Percentiles rank a stretch among this genome's conserved stretches.
Conservation (phyloP, 2,113 vertebrate species). For the Phyllopteryx taeniolatus region DNA sequence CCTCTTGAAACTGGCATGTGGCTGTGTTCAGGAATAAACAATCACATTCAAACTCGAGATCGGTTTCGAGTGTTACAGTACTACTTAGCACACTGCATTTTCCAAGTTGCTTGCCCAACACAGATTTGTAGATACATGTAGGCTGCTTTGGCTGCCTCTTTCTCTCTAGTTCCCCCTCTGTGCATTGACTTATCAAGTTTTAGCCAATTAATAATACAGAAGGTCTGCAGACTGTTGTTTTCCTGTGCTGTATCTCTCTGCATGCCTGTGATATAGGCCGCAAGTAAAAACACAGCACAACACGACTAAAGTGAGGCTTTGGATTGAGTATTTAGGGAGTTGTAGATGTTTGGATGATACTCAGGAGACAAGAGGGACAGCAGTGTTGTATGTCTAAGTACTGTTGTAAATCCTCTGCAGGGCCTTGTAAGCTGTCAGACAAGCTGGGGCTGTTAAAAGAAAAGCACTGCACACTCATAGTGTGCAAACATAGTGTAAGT, state of each 20-base stretch:
- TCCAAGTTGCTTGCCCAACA: not conserved
- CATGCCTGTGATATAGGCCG: not conserved
- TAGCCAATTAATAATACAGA: slow-evolving; percentile 64
- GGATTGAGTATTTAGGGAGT: not conserved
- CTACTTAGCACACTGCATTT: not conserved
- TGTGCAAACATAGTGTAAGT: slow-evolving; percentile 21
- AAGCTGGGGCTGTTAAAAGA: slow-evolving; percentile 56
- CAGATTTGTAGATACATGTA: slow-evolving; percentile 46
- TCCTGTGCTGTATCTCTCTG: slow-evolving; percentile 47
- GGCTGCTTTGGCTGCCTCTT: slow-evolving; percentile 28
- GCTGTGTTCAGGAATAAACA: no score
- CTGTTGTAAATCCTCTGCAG: slow-evolving; percentile 60
- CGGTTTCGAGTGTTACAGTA: no score
- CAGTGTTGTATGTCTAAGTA: slow-evolving; percentile 40
- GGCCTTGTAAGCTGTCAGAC: slow-evolving; percentile 63
- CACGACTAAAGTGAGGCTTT: not conserved
- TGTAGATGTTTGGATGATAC: slow-evolving; percentile 21
- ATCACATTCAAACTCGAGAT: no score
- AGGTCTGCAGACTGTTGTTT: slow-evolving; percentile 57
- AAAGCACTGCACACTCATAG: slow-evolving; percentile 5
- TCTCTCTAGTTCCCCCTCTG: slow-evolving; percentile 20
- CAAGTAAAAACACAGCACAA: not conserved
- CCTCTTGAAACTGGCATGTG: no score
- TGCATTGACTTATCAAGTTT: slow-evolving; percentile 61
- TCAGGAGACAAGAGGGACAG: slow-evolving; percentile 40